Conservation (phyloP, 1,140 invertebrate species). For the Eubasilissa regina region DNA sequence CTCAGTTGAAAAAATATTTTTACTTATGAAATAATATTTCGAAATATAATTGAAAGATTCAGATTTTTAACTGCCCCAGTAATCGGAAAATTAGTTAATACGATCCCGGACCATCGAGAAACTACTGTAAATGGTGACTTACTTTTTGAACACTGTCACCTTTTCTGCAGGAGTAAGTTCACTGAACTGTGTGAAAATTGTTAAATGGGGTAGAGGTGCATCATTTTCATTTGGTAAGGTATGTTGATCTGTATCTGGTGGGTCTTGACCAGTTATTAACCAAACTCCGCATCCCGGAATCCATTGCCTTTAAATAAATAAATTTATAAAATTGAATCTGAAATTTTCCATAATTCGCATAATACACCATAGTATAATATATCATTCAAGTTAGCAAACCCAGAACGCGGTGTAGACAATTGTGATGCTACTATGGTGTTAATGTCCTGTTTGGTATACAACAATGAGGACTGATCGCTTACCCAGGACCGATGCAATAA, state of each 20-base stretch:
- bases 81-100: no score
- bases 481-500: no score
- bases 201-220: conserved; percentile 72
- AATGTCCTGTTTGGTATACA: no score
- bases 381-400: no score
- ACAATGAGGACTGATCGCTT: no score
- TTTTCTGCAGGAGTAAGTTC: conserved; percentile 73
- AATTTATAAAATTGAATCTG: neutral
- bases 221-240: conserved; percentile 63
- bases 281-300: conserved; percentile 76
- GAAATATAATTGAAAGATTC: no score
- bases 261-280: conserved; percentile 73
- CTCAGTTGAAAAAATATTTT: no score
- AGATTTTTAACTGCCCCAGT: no score
- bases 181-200: conserved; percentile 77
- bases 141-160: conserved; percentile 73
- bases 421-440: no score
- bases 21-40: no score
- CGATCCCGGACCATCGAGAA: no score
- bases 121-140: conserved; percentile 22
- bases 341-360: neutral
- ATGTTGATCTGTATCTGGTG: conserved; percentile 64
- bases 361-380: neutral
- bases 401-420: no score
- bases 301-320: conserved; percentile 71